phyloP scores from a whole-genome alignment of 2,113 vertebrate genomes.

The Gymnogyps californianus region DNA sequence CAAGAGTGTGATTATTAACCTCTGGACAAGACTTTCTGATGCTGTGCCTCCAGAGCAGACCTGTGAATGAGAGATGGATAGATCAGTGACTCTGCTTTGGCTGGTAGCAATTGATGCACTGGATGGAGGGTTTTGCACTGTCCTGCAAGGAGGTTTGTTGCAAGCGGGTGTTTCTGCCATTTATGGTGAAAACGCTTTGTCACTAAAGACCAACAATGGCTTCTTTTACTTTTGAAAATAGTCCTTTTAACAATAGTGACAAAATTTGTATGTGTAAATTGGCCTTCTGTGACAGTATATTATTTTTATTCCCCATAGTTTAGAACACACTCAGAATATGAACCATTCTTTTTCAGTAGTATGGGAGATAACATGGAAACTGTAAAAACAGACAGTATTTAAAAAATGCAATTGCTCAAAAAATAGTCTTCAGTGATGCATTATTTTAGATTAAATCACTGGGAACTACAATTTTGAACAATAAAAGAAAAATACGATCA shows the following conservation, averaged over 20 bases:
- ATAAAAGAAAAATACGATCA: neutral
- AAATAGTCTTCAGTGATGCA: neutral
- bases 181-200: neutral
- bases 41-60: neutral
- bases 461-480: neutral
- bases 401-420: neutral
- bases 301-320: neutral
- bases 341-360: neutral
- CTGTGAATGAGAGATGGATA: neutral
- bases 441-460: neutral
- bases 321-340: neutral
- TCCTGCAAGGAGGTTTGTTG: fast-evolving
- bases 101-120: neutral
- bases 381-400: neutral
- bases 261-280: neutral
- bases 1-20: neutral
- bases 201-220: neutral
- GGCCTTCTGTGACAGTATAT: neutral
- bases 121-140: neutral
- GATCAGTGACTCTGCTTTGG: neutral
- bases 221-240: neutral
- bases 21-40: neutral
- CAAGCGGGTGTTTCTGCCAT: neutral
- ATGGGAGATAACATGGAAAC: neutral
- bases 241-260: neutral